phyloP scores from a whole-genome alignment of 2,888 invertebrate species.

The Himalopsyche kuldschensis region DNA sequence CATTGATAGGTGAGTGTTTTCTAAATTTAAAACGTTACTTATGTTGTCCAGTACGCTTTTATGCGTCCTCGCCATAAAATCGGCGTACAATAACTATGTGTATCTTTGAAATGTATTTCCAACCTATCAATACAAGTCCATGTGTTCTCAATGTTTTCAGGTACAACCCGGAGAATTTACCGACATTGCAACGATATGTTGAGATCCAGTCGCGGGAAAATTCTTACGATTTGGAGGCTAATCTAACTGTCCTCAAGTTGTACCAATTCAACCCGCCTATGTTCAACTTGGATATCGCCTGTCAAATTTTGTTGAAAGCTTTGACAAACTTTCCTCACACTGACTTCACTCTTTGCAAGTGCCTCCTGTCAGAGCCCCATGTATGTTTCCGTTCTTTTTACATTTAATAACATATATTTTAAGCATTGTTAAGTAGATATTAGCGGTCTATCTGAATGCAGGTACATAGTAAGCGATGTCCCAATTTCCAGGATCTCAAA shows the following conservation, averaged over 20 bases:
- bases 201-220: conserved; percentile 91
- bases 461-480: conserved; percentile 2
- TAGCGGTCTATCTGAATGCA: no score
- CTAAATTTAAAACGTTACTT: background rate
- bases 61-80: background rate
- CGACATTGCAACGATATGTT: conserved; percentile 88
- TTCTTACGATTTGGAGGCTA: conserved; percentile 95
- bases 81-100: background rate
- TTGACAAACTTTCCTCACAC: conserved; percentile 96
- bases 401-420: no score
- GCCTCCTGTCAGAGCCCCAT: conserved; percentile 80
- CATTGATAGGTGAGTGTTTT: conserved; percentile 78
- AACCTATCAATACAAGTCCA: background rate
- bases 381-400: conserved; percentile 47
- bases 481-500: no score
- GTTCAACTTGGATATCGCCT: conserved; percentile 82
- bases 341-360: conserved; percentile 97
- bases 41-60: background rate
- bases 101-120: background rate
- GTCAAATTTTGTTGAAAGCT: conserved; percentile 91
- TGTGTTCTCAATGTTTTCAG: conserved; percentile 55
- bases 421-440: no score
- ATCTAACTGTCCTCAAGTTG: conserved; percentile 92
- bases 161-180: conserved; percentile 95
- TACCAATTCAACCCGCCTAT: conserved; percentile 94